phyloP scores from a whole-genome alignment of 2,113 vertebrate genomes.

The Syrmaticus mikado region DNA sequence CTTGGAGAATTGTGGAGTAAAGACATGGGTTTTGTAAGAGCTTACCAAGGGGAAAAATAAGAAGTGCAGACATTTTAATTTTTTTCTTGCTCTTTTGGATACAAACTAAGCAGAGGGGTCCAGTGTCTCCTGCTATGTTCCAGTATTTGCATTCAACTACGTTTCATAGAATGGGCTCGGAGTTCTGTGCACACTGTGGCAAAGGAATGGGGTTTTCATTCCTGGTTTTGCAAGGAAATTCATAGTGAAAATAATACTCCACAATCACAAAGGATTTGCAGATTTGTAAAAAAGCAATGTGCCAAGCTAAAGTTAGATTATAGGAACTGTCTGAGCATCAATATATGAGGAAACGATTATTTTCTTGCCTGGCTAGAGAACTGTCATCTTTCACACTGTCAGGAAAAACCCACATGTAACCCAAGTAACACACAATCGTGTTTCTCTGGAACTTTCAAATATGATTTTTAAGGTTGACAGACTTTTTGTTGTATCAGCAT shows the following conservation, averaged over 20 bases:
- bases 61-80: neutral
- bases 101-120: neutral
- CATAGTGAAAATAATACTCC: neutral
- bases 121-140: neutral
- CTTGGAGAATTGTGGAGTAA: neutral
- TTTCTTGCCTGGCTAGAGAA: neutral
- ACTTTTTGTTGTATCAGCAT: neutral
- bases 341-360: neutral
- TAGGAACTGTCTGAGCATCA: neutral
- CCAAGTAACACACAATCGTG: neutral
- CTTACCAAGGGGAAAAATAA: neutral
- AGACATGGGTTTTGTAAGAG: neutral
- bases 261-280: neutral
- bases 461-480: neutral
- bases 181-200: neutral
- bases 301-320: neutral
- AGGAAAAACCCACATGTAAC: neutral
- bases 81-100: neutral
- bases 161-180: rapidly evolving
- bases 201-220: neutral
- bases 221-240: neutral
- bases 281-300: neutral
- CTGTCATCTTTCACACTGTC: neutral
- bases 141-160: neutral
- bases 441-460: neutral